Evolutionary conservation across 2,113 vertebrate species (phyloP).

Genomic region (Rhodinocichla rosea): DNA sequence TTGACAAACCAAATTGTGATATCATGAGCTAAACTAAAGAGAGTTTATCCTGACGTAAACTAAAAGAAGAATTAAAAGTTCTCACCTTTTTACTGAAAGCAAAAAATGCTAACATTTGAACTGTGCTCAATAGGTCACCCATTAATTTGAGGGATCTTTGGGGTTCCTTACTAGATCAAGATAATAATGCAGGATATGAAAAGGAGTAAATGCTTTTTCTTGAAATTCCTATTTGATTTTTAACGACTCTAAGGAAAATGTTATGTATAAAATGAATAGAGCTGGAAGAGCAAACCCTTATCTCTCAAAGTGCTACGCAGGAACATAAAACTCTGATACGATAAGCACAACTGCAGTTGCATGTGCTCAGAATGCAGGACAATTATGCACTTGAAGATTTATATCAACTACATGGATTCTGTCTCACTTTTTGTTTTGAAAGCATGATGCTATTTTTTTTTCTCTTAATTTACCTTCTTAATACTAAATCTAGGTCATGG

Average conservation of each 20-base stretch:
- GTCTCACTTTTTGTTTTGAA: not conserved
- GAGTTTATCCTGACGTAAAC: not conserved
- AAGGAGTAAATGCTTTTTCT: not conserved
- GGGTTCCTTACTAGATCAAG: not conserved
- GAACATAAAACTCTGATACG: not conserved
- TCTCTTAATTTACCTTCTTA: not conserved
- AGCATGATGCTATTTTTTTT: not conserved
- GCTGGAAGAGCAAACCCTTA: not conserved
- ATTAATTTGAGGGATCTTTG: not conserved
- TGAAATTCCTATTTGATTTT: not conserved
- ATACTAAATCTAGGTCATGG: not conserved
- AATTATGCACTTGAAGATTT: not conserved
- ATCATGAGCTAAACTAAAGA: not conserved
- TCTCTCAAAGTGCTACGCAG: not conserved
- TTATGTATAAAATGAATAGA: not conserved
- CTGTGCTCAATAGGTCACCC: not conserved
- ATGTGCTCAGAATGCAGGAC: constrained; percentile 26
- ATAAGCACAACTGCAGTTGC: constrained; percentile 21
- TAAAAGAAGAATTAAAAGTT: not conserved
- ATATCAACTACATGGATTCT: not conserved
- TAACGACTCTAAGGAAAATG: not conserved
- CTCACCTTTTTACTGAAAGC: not conserved
- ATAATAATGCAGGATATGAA: not conserved
- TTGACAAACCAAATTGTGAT: not conserved
- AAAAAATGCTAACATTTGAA: not conserved